Conservation (phyloP, 2,797 vertebrate species). For the Falco rusticolus region DNA sequence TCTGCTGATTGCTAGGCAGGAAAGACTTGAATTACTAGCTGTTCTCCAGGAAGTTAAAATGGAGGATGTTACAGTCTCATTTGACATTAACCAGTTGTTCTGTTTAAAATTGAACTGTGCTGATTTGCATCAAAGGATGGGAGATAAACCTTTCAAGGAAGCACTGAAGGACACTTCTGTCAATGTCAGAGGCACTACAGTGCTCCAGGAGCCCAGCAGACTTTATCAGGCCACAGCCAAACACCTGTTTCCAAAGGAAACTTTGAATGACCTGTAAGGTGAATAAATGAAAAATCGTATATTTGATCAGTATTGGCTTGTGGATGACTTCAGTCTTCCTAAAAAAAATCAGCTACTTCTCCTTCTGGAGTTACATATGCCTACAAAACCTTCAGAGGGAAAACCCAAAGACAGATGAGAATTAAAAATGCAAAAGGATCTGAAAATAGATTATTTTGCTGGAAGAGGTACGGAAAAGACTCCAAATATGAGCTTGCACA, state of each 20-base stretch:
- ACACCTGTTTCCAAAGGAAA: not conserved
- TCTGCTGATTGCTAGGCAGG: not conserved
- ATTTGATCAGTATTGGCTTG: not conserved
- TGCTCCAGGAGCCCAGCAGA: not conserved
- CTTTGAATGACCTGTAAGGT: not conserved
- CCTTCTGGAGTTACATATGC: not conserved
- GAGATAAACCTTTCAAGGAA: not conserved
- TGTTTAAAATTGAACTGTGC: not conserved
- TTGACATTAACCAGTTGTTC: not conserved
- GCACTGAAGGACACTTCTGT: not conserved
- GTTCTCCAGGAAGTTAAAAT: not conserved
- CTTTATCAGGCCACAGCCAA: not conserved
- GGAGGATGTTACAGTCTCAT: not conserved
- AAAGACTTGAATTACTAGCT: not conserved
- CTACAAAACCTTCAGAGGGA: not conserved
- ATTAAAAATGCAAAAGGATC: constrained; percentile 14
- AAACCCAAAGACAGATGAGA: not conserved
- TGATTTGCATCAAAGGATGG: not conserved
- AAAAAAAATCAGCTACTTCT: not conserved
- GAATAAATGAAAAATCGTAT: not conserved
- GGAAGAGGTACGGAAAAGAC: not conserved
- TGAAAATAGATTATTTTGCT: not conserved
- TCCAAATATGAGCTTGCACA: not conserved
- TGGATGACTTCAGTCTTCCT: not conserved
- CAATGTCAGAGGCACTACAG: not conserved